These are phyloP conservation scores for Genyomyrus donnyi DNA, from an alignment of 2,113 vertebrate species.

Conservation along the genomic window DNA sequence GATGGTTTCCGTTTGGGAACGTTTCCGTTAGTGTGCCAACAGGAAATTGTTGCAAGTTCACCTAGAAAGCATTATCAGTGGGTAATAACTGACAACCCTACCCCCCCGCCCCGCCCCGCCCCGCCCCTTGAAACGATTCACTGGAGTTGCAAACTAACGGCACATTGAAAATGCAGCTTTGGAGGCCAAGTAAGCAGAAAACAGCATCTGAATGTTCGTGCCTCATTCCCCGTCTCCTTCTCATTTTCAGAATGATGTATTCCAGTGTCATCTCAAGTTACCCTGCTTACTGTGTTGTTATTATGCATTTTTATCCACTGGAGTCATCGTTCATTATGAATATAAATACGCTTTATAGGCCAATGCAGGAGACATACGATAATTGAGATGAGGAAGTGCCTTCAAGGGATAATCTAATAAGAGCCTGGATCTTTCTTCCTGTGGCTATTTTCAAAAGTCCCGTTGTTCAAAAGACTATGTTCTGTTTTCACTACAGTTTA, in stretches of 20 bases:
- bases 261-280: constrained; percentile 26
- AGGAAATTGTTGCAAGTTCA: constrained; percentile 7
- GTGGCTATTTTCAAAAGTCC: constrained; percentile 38
- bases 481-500: not conserved
- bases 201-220: not conserved
- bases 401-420: constrained; percentile 46
- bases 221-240: not conserved
- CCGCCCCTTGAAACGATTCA: not conserved
- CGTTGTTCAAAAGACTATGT: constrained; percentile 19
- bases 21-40: constrained; percentile 8
- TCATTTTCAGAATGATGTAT: constrained; percentile 10
- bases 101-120: not conserved
- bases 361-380: constrained; percentile 31
- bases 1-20: not conserved
- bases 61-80: not conserved
- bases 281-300: constrained; percentile 15
- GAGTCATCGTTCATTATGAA: constrained; percentile 46
- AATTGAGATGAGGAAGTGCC: constrained; percentile 41
- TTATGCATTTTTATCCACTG: constrained; percentile 21
- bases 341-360: constrained; percentile 42
- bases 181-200: not conserved
- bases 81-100: not conserved
- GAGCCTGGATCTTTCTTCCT: constrained; percentile 38
- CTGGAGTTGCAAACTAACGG: not conserved
- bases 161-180: not conserved